Conservation (phyloP, 2,888 invertebrate genomes). For the Meteorus colon region DNA sequence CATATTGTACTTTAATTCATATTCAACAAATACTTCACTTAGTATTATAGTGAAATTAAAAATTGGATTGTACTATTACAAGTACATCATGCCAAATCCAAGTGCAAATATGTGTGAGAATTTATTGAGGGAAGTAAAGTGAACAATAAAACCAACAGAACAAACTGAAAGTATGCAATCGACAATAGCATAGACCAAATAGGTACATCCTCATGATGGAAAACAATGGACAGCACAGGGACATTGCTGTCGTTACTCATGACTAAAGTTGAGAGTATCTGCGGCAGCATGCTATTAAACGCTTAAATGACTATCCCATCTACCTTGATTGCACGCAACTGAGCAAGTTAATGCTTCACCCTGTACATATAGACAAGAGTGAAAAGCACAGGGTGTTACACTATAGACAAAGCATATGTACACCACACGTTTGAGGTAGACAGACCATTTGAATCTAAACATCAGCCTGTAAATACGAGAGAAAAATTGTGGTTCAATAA, state of each 20-base stretch:
- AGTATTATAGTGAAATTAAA: too few relatives aligned
- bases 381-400: conserved; percentile 38
- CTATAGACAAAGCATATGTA: not conserved
- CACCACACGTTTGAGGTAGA: not conserved
- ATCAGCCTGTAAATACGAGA: not conserved
- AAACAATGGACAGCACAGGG: conserved; percentile 54
- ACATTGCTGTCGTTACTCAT: conserved; percentile 53
- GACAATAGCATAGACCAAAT: not conserved
- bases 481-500: not conserved
- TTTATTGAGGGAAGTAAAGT: not conserved
- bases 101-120: not conserved
- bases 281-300: conserved; percentile 57
- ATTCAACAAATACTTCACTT: too few relatives aligned
- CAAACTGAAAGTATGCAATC: not conserved
- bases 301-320: conserved; percentile 55
- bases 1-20: too few relatives aligned
- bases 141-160: not conserved
- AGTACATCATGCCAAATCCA: too few relatives aligned
- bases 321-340: conserved; percentile 47
- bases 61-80: too few relatives aligned
- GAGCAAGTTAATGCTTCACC: conserved; percentile 34
- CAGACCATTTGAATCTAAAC: not conserved
- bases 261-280: conserved; percentile 53
- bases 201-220: conserved; percentile 34
- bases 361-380: conserved; percentile 17